These are phyloP conservation scores for Uropetala carovei DNA, from an alignment of 2,888 invertebrate species.

Conservation along the genomic window DNA sequence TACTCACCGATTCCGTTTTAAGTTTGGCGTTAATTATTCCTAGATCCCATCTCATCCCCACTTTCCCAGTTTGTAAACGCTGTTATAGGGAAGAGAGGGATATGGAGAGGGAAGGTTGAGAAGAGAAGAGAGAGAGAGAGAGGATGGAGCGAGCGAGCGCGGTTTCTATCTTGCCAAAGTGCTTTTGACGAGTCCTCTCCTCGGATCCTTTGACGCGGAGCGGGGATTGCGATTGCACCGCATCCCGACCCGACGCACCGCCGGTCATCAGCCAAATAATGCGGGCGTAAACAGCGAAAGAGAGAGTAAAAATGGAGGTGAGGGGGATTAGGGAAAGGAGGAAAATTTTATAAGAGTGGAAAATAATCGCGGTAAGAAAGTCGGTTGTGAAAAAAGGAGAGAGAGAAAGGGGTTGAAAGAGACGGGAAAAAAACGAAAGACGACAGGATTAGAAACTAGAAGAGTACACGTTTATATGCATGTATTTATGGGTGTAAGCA, in stretches of 20 bases:
- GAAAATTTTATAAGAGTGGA: too few relatives aligned
- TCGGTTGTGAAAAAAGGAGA: not conserved
- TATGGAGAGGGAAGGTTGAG: too few relatives aligned
- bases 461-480: too few relatives aligned
- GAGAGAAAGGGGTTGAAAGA: not conserved
- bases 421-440: not conserved
- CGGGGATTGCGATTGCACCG: not conserved
- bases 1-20: constrained; percentile 1
- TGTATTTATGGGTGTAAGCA: too few relatives aligned
- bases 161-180: not conserved
- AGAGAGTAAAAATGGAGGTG: too few relatives aligned
- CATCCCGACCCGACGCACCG: not conserved
- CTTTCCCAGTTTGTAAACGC: not conserved
- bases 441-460: too few relatives aligned
- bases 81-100: not conserved
- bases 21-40: not conserved
- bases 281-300: not conserved
- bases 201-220: constrained; percentile 3
- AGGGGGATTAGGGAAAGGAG: too few relatives aligned
- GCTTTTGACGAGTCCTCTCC: not conserved
- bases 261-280: not conserved
- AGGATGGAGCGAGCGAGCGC: not conserved
- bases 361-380: too few relatives aligned
- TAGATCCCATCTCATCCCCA: not conserved
- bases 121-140: too few relatives aligned